Base-by-base conservation (phyloP, 2,888 invertebrate genomes). In the Pyralis farinalis region DNA sequence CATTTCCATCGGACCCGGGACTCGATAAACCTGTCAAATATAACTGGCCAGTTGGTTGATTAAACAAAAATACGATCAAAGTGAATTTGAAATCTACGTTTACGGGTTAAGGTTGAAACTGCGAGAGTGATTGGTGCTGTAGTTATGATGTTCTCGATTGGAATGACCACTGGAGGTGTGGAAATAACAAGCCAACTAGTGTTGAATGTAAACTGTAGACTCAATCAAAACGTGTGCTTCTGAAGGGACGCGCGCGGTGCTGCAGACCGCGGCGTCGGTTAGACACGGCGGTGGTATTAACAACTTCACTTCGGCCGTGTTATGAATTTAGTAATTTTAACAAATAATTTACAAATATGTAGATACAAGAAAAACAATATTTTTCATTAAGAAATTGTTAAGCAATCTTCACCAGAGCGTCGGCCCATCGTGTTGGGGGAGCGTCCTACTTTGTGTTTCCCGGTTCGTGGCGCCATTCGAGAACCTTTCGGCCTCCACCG, bases 171-270 rank as follows among this genome's bases (percentile, higher is more conserved):
- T 52, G 43, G 58, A 71, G 70, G 69, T 72, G 72, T 70, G 65
- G 67, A 71, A 68, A 68, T 67, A 69, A 71, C 70, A 66, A 63
- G 67, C 58, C 47, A 47, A 62, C 47, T 51, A 62, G 62, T 63
- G 70, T 69, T 65, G 63, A 63, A 66, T 63, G 67, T 71, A 70
- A 67, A 71, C 65, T 66, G 69, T 69, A 60, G 66, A 70, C 67
- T 70, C 69, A 68, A 75, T 75, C 72, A 71, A 61, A 71, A 55
- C 55, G 57, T 44, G 51, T 43, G 51, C 48, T 47, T 36, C 52
- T 44, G 53, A 47, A 44, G 37, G 42, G 28, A 46, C 42, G 48
- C 30, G 34, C 25, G 33, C 12, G 33, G 40, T 27, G 27, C 33
- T 21, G 38, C 8, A 27, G 42, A 20, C 33, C 34, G n/a, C 11